These are phyloP conservation scores for Thamnophis elegans DNA, from an alignment of 2,797 vertebrate species.

Conservation along the genomic window DNA sequence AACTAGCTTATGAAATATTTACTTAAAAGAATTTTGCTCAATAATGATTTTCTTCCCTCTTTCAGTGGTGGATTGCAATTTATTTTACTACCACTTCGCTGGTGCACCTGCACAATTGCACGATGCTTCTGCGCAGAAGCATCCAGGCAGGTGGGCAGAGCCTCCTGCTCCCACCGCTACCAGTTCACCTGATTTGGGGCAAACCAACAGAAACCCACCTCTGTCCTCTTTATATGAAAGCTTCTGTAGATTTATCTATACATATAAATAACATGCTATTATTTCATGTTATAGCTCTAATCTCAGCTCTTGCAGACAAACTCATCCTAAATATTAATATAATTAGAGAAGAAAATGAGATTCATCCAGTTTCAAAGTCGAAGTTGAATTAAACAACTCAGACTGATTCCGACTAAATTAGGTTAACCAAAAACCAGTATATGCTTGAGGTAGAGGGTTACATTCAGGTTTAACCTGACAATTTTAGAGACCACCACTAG, in stretches of 20 bases:
- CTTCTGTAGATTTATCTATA: neutral
- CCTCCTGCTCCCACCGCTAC: too few species aligned
- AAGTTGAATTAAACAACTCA: neutral
- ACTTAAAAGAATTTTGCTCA: too few species aligned
- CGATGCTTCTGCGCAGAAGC: too few species aligned
- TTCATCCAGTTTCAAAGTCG: neutral
- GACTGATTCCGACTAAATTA: neutral
- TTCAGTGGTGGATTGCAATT: too few species aligned
- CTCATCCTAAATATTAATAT: neutral
- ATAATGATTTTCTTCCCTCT: neutral
- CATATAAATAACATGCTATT: neutral
- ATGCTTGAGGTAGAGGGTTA: neutral
- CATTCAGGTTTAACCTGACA: neutral
- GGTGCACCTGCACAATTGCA: too few species aligned
- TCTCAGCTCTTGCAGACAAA: neutral
- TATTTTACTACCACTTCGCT: too few species aligned
- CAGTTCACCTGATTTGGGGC: too few species aligned
- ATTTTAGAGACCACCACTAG: neutral
- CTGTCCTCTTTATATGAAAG: too few species aligned
- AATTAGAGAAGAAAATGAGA: neutral
- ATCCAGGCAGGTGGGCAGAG: too few species aligned
- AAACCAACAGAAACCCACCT: too few species aligned
- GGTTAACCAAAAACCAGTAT: neutral
- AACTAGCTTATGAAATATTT: neutral
- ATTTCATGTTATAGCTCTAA: neutral